Conservation (phyloP, 2,888 invertebrate genomes). For the Thera britannica region DNA sequence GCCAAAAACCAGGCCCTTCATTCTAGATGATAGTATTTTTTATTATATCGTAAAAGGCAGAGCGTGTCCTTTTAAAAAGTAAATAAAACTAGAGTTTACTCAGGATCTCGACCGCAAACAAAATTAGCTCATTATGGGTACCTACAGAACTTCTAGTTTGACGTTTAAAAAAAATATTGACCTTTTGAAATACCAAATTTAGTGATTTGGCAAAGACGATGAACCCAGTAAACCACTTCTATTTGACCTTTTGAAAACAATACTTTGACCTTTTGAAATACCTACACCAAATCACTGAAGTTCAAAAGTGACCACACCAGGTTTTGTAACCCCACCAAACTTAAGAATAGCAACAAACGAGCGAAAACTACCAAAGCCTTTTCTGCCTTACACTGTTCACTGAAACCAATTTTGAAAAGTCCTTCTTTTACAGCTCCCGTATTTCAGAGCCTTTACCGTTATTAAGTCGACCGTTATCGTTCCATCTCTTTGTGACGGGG, state of each 20-base stretch:
- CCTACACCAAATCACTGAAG: too few relatives aligned
- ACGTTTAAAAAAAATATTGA: too few relatives aligned
- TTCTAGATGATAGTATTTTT: neutral
- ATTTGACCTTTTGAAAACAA: too few relatives aligned
- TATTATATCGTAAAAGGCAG: constrained; percentile 17
- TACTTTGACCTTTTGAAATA: too few relatives aligned
- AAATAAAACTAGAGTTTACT: constrained; percentile 12
- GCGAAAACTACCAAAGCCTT: neutral
- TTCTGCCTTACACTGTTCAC: neutral
- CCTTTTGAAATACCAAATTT: too few relatives aligned
- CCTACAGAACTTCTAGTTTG: too few relatives aligned
- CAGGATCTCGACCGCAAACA: neutral
- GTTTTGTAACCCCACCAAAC: too few relatives aligned
- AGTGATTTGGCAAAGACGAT: too few relatives aligned
- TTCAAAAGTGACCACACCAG: too few relatives aligned
- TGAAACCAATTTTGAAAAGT: constrained; percentile 22
- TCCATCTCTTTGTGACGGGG: constrained; percentile 33
- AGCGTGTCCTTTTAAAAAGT: constrained; percentile 5
- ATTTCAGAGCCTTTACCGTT: constrained; percentile 27
- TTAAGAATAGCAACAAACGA: neutral
- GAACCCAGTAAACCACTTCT: too few relatives aligned
- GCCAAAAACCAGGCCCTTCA: constrained; percentile 1
- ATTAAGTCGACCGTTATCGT: constrained; percentile 29
- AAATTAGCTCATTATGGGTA: too few relatives aligned
- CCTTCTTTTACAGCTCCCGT: constrained; percentile 9